Evolutionary conservation across 2,888 invertebrate species (phyloP).

Genomic region (Agonopterix subpropinquella): DNA sequence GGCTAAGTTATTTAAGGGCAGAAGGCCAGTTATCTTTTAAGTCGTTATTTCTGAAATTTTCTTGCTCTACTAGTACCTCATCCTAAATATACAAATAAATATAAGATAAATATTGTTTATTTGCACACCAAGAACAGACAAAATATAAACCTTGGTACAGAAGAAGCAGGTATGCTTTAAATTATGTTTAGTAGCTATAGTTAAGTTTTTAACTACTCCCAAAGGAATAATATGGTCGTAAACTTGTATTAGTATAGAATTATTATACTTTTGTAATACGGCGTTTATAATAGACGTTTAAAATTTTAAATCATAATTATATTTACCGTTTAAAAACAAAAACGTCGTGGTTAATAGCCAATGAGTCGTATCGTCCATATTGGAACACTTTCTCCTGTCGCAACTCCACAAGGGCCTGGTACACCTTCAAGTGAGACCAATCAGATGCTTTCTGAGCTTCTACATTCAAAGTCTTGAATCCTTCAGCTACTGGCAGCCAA

Average conservation of each 20-base stretch:
- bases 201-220: too few relatives aligned
- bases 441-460: constrained; percentile 59
- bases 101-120: too few relatives aligned
- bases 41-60: too few relatives aligned
- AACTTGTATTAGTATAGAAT: too few relatives aligned
- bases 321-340: constrained; percentile 72
- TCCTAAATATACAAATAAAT: too few relatives aligned
- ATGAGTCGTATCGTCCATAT: constrained; percentile 69
- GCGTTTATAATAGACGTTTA: background rate
- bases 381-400: constrained; percentile 69
- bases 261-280: background rate
- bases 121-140: too few relatives aligned
- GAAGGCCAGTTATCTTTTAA: too few relatives aligned
- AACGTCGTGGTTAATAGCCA: constrained; percentile 69
- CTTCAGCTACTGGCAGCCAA: constrained; percentile 81
- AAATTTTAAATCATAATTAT: background rate
- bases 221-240: too few relatives aligned
- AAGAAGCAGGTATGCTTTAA: too few relatives aligned
- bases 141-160: too few relatives aligned
- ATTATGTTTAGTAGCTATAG: too few relatives aligned
- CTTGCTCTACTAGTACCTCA: too few relatives aligned
- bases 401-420: constrained; percentile 72
- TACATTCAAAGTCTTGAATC: constrained; percentile 77
- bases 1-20: background rate
- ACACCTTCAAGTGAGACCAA: constrained; percentile 78